phyloP scores from a whole-genome alignment of 2,113 vertebrate genomes.

The Barbus barbus region DNA sequence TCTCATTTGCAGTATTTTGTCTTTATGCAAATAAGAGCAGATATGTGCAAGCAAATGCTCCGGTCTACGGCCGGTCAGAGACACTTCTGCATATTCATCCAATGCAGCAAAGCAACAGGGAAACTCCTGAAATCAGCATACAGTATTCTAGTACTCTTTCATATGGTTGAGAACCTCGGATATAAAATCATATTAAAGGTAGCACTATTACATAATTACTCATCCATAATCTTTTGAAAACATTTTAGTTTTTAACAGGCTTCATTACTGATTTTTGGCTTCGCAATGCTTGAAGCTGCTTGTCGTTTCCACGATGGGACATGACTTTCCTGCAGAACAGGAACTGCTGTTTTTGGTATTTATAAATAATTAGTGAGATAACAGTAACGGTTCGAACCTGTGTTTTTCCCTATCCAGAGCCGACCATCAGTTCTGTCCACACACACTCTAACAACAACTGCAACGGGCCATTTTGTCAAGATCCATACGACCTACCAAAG shows the following conservation, averaged over 20 bases:
- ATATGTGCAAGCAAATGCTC: neutral
- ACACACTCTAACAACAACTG: conserved; percentile 66
- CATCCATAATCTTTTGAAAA: too few species aligned
- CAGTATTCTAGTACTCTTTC: neutral
- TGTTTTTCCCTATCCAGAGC: conserved; percentile 76
- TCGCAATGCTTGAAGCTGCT: too few species aligned
- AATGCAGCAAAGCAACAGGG: neutral
- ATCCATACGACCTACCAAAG: conserved; percentile 93
- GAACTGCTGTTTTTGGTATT: neutral
- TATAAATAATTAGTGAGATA: neutral
- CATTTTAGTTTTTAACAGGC: too few species aligned
- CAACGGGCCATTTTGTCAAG: conserved; percentile 76
- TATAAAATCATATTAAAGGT: neutral
- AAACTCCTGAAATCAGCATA: neutral
- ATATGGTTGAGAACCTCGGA: neutral
- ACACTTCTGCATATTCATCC: neutral
- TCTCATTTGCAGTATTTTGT: neutral
- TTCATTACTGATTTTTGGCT: too few species aligned
- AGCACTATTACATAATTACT: neutral
- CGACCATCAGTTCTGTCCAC: conserved; percentile 80
- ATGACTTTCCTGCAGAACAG: neutral
- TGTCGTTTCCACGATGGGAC: neutral
- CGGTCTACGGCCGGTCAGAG: neutral
- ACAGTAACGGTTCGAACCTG: neutral
- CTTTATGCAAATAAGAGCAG: neutral